phyloP scores from a whole-genome alignment of 1,140 invertebrate genomes.

The Orchestia grillus region DNA sequence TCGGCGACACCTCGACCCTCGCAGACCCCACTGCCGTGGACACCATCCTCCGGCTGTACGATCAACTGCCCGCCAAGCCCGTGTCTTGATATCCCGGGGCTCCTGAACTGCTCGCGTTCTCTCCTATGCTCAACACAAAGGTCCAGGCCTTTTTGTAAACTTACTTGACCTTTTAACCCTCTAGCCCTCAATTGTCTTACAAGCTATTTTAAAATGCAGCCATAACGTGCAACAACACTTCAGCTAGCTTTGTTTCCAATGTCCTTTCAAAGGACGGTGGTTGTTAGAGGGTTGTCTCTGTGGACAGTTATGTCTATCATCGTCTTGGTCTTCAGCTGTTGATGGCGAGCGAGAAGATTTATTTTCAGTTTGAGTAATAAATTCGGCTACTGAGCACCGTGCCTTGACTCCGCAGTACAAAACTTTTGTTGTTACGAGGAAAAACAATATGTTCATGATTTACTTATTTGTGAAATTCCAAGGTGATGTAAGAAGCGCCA shows the following conservation, averaged over 20 bases:
- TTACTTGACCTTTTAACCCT: no score
- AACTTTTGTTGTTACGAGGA: not conserved
- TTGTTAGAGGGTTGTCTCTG: not conserved
- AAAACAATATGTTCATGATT: no score
- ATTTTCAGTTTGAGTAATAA: not conserved
- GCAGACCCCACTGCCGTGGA: conserved; percentile 64
- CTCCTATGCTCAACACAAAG: not conserved
- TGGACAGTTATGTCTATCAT: not conserved
- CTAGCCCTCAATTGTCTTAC: no score
- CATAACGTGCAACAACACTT: no score
- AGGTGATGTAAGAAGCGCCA: not conserved
- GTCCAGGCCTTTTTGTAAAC: not conserved
- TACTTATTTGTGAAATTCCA: not conserved
- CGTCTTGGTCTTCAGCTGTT: not conserved
- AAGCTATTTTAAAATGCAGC: no score
- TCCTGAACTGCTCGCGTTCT: not conserved
- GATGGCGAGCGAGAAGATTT: not conserved
- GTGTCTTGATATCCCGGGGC: not conserved
- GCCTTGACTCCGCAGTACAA: not conserved
- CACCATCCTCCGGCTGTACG: conserved; percentile 58
- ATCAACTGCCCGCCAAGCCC: not conserved
- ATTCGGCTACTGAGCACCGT: not conserved
- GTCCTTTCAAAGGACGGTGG: no score
- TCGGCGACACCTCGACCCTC: conserved; percentile 90
- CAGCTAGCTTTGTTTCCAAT: no score